Base-by-base conservation (phyloP, 2,888 invertebrate genomes). In the Notodonta dromedarius region DNA sequence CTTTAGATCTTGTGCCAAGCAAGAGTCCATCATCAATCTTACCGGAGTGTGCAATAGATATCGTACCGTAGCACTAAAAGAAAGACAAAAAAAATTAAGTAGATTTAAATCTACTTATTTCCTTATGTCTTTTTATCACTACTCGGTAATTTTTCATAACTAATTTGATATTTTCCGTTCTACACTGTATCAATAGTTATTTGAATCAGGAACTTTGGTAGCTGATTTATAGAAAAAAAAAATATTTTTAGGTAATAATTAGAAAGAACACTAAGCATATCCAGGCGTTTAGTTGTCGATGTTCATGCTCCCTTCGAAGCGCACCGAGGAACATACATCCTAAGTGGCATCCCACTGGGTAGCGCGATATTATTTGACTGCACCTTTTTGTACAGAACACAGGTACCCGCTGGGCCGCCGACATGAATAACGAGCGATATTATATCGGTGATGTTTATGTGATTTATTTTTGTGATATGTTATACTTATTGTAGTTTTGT, bases 401-500 rank as follows among this genome's bases (percentile, higher is more conserved):
- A 2, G 16, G 52, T 52, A 84, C 89, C 86, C 84, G 88, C 88
- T 87, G 88, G 58, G 87, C 73, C 61, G 74, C 66, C 69, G 73
- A 76, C 77, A 74, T 85, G 81, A 87, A 73, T 81, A 81, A 85
- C 80, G 70, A 77, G 68, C 63, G 69, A 73, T 82, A 80, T 84
- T 80, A 65, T 62, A 67, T 59, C 59, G 60, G 66, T 69, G 69
- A 76, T 77, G 71, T 71, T 68, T 64, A 52, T 32, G 24, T 16
- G 50, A 50, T 16, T 16, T 50, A 16, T 50, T 16, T 4, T 24
- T 24, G 24, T 24, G 24, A 24, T 24, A 24, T 24, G 24, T 24
- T 24, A 24, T 24, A 24, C 24, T 24, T 14, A 8, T 50, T 50
- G 50, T 50, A 50, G 50, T 50, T 50, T 50, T 16, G 16, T 16